A percentile compares a stretch with the other conserved stretches of the same genome.
phyloP scores from a whole-genome alignment of 2,797 vertebrate species.

The Channallabes apus region DNA sequence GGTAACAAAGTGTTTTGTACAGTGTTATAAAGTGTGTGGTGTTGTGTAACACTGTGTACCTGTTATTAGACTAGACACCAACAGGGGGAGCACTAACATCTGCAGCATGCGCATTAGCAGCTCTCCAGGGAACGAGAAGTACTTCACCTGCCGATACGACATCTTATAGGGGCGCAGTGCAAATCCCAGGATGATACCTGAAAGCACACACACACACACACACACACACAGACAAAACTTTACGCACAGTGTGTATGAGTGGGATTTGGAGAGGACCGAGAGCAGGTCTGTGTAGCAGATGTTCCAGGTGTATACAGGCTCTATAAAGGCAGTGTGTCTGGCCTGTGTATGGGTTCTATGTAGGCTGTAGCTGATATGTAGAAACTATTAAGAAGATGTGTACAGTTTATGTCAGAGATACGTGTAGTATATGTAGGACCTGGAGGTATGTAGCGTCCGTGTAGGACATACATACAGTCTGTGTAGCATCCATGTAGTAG shows the following conservation, averaged over 20 bases:
- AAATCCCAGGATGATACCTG: constrained; percentile 91
- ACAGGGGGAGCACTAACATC: constrained; percentile 93
- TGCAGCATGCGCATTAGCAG: constrained; percentile 97
- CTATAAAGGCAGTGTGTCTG: background rate
- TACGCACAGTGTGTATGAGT: background rate
- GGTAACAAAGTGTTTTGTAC: background rate
- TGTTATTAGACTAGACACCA: constrained; percentile 97
- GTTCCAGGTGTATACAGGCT: background rate
- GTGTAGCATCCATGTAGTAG: too few species aligned
- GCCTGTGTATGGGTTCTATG: background rate
- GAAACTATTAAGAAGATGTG: background rate
- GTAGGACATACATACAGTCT: background rate
- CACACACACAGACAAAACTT: background rate
- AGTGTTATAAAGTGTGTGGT: background rate
- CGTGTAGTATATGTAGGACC: background rate
- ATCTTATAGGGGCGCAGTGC: constrained; percentile 83
- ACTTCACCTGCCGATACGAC: constrained; percentile 89
- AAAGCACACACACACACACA: constrained; percentile 2
- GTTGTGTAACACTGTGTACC: constrained; percentile 67
- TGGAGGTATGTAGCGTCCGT: background rate
- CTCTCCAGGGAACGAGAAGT: constrained; percentile 96
- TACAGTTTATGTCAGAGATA: background rate
- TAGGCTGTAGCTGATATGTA: background rate
- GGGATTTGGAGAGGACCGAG: background rate
- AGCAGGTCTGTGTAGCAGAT: background rate